These are phyloP conservation scores for Brienomyrus longianalis DNA, from an alignment of 2,113 vertebrate genomes.

Conservation along the genomic window DNA sequence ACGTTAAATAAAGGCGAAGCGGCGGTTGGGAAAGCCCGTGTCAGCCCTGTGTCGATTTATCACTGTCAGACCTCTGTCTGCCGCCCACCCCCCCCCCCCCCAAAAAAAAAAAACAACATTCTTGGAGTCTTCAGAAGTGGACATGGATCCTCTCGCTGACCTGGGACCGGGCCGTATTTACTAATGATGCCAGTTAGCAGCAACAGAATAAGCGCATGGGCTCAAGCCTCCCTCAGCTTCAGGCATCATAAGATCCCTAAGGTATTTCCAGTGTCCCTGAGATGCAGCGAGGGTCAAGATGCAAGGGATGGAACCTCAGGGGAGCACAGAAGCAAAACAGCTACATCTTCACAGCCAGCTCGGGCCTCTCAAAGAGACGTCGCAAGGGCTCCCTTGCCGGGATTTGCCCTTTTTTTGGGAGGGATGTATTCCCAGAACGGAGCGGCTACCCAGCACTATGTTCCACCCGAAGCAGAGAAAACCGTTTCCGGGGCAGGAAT, in stretches of 20 bases:
- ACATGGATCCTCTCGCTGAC: neutral
- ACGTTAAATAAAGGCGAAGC: neutral
- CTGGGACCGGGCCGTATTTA: neutral
- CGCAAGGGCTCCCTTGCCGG: neutral
- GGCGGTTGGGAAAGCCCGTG: neutral
- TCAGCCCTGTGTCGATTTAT: neutral
- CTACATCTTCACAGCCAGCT: neutral
- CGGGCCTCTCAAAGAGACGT: neutral
- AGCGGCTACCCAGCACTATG: neutral
- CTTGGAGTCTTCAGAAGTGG: neutral
- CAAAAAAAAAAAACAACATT: neutral
- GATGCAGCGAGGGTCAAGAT: neutral
- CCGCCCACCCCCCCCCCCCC: too few species aligned
- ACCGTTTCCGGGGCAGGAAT: neutral
- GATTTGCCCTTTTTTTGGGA: neutral
- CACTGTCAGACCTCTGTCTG: neutral
- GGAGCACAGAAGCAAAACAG: neutral
- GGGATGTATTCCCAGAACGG: neutral
- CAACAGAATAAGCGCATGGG: neutral
- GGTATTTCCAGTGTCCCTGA: neutral
- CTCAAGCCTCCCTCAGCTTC: neutral
- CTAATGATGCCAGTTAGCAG: neutral
- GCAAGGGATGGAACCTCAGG: neutral
- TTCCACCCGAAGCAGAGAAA: neutral
- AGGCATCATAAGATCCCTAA: neutral